Evolutionary conservation across 2,113 vertebrate genomes (phyloP), one percentile per base, ranked within the genome.

Genomic region (Mellivora capensis): DNA sequence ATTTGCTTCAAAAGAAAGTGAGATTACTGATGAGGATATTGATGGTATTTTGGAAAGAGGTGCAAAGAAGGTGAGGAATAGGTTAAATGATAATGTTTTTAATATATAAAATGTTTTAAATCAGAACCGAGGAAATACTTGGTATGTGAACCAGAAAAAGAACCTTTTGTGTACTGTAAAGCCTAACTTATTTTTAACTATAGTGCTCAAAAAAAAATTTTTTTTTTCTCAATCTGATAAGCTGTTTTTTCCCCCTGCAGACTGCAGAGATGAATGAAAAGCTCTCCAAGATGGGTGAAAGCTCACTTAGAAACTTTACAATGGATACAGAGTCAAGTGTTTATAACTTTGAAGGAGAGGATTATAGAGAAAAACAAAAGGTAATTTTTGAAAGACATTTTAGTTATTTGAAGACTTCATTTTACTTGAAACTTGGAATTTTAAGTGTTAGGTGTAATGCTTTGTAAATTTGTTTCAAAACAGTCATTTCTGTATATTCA

Each of bases 331-430:
- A 99, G 84, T 99, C 99, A 64, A 99, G 99, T 4, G 99, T 99
- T 59, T 99, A 99, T 98, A 99, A 99, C 57, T 99, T 99, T 91
- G 99, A 99, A 99, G 99, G 99, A 59, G 99, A 99, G 98, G 99
- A 99, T 99, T 99, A 99, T 98, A 99, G 99, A 98, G 99, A 99
- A 98, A 99, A 99, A 98, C 99, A 99, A 98, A 99, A 99, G 99
- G 99, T 99, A 98, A 97, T 39, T 31, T 80, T 76, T 34, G 54
- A 81, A 80, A 91, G 62, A 52, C 27, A 17, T 90, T 95, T 95
- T 59, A 49, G 37, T 89, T 57, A 37, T 4, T 20, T 57, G 10
- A 83, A 67, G 34, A 52, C 69, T 81, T 95, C 80, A 64, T 44
- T 52, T 71, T 94, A 64, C 21, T 85, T n/a, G 31, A 83, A 93